A percentile compares a stretch with the other conserved stretches of the same genome.
phyloP scores from a whole-genome alignment of 2,797 vertebrate species.

The Echiichthys vipera region DNA sequence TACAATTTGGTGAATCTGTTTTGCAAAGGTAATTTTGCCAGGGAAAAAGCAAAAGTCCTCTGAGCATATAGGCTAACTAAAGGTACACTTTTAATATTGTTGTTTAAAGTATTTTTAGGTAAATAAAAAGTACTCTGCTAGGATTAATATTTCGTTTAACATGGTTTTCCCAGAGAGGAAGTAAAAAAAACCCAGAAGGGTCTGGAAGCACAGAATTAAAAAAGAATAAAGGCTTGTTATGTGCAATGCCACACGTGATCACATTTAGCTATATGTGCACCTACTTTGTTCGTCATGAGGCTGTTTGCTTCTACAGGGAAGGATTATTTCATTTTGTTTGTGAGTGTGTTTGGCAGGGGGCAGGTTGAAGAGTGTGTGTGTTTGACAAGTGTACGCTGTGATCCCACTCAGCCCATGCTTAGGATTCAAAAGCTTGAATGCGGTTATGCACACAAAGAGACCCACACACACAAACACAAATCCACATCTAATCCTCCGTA shows the following conservation, averaged over 20 bases:
- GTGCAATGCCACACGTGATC: not conserved
- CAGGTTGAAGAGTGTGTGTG: not conserved
- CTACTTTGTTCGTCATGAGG: not conserved
- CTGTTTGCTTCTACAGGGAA: not conserved
- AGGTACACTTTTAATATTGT: too few relatives aligned
- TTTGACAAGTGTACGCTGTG: not conserved
- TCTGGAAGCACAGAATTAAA: too few relatives aligned
- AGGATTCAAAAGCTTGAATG: constrained; percentile 30
- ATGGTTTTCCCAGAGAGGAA: too few relatives aligned
- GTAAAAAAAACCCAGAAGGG: too few relatives aligned
- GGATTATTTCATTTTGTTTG: constrained; percentile 43
- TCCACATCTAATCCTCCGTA: constrained; percentile 58
- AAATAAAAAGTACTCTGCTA: too few relatives aligned
- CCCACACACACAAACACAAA: constrained; percentile 46
- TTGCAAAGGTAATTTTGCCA: not conserved
- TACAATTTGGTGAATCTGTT: not conserved
- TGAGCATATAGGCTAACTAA: too few relatives aligned
- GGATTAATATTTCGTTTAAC: too few relatives aligned
- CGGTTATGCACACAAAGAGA: constrained; percentile 1
- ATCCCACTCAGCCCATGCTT: constrained; percentile 20
- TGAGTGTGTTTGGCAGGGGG: not conserved
- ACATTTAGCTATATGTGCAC: not conserved
- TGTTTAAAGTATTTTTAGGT: too few relatives aligned
- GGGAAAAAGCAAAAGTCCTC: not conserved
- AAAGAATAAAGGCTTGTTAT: not conserved